Evolutionary conservation across 2,888 invertebrate species (phyloP).

Genomic region (Odontocerum albicorne): DNA sequence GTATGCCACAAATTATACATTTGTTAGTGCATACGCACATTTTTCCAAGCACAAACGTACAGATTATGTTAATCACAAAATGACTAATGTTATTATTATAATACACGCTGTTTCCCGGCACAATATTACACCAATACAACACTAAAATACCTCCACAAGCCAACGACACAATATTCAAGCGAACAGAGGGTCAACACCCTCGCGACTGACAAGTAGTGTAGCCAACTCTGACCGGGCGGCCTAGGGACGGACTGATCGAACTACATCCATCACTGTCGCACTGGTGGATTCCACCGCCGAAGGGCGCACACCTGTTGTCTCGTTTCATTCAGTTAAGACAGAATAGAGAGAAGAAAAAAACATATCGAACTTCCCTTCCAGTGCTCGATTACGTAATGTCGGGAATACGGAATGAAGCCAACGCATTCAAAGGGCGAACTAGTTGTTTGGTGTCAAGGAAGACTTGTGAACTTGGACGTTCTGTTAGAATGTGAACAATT

Average conservation of each 20-base stretch:
- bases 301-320: conserved; percentile 12
- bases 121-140: too few relatives aligned
- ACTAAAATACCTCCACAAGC: background rate
- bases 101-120: too few relatives aligned
- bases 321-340: background rate
- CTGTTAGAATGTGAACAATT: too few relatives aligned
- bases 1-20: too few relatives aligned
- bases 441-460: too few relatives aligned
- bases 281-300: background rate
- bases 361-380: background rate
- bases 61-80: too few relatives aligned
- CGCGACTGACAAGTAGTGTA: conserved; percentile 1
- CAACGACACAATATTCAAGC: background rate
- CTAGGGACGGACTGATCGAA: conserved; percentile 3
- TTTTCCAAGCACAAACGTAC: too few relatives aligned
- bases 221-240: conserved; percentile 12
- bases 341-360: background rate
- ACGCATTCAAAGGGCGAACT: too few relatives aligned
- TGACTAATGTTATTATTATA: too few relatives aligned
- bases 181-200: conserved; percentile 6
- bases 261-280: conserved; percentile 8
- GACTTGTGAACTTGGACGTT: too few relatives aligned
- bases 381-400: background rate
- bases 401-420: conserved; percentile 8
- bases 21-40: too few relatives aligned